Evolutionary conservation across 1,140 invertebrate species (phyloP).

Genomic region (Leucophenga varia): DNA sequence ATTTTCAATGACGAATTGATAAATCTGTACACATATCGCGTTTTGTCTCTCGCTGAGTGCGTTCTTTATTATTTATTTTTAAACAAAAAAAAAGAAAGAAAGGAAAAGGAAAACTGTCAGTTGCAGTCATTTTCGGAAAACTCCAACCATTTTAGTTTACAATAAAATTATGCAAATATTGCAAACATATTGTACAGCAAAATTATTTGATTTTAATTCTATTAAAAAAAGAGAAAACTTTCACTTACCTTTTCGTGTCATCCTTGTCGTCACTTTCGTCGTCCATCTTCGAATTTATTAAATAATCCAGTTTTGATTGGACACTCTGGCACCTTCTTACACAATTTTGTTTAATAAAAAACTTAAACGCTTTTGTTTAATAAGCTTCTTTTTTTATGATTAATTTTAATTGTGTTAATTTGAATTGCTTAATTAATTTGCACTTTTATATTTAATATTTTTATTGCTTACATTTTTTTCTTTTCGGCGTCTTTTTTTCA

Average conservation of each 20-base stretch:
- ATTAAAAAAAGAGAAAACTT: neutral
- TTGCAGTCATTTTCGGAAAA: too few species aligned
- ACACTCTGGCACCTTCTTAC: too few species aligned
- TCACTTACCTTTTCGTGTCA: slow-evolving; percentile 66
- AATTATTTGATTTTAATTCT: too few species aligned
- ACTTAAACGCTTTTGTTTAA: slow-evolving; percentile 4
- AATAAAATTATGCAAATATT: too few species aligned
- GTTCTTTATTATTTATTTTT: too few species aligned
- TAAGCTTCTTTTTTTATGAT: slow-evolving; percentile 10
- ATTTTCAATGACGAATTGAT: too few species aligned
- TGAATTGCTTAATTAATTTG: neutral
- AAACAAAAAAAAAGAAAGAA: too few species aligned
- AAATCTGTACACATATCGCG: too few species aligned
- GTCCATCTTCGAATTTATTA: slow-evolving; percentile 58
- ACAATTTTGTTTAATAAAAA: slow-evolving; percentile 6
- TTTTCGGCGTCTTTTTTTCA: neutral
- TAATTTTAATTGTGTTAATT: neutral
- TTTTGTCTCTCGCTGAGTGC: too few species aligned
- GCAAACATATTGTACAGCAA: too few species aligned
- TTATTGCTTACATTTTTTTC: slow-evolving; percentile 9
- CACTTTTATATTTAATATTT: slow-evolving; percentile 24
- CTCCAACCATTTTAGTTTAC: too few species aligned
- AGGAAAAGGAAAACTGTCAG: too few species aligned
- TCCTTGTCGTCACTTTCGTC: slow-evolving; percentile 70
- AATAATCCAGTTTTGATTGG: slow-evolving; percentile 32